phyloP scores from a whole-genome alignment of 2,113 vertebrate species.

The Ptilonorhynchus violaceus region DNA sequence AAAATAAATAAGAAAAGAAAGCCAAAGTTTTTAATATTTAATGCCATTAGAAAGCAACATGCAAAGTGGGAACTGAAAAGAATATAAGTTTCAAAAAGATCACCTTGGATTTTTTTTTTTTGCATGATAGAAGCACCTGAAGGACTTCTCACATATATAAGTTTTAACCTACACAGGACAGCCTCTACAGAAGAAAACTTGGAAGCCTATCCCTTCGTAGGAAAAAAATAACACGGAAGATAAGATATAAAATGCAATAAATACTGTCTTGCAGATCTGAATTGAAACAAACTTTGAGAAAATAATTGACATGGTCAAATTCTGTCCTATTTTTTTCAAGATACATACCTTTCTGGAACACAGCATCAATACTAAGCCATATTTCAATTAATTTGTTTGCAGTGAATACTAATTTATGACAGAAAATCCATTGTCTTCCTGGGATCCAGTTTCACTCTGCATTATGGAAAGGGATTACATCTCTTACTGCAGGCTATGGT shows the following conservation, averaged over 20 bases:
- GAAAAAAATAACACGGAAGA: neutral
- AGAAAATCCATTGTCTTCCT: neutral
- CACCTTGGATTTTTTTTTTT: neutral
- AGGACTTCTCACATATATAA: neutral
- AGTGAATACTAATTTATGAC: neutral
- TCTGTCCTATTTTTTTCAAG: neutral
- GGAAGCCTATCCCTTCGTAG: neutral
- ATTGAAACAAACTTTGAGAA: neutral
- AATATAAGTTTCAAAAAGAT: neutral
- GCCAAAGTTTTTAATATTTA: neutral
- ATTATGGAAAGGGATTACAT: neutral
- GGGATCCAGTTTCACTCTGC: neutral
- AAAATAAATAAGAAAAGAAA: slow-evolving; percentile 27
- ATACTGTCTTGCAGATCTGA: neutral
- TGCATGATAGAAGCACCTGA: neutral
- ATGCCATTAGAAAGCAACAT: slow-evolving; percentile 6
- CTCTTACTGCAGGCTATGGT: neutral
- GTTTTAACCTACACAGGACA: neutral
- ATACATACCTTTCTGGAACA: neutral
- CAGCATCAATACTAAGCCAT: neutral
- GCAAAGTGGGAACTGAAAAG: neutral
- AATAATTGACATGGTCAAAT: neutral
- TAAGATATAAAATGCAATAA: neutral
- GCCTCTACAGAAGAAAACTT: neutral
- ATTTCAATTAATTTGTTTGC: neutral